Base-by-base conservation (phyloP, 2,888 invertebrate species). In the Pollenia amentaria region DNA sequence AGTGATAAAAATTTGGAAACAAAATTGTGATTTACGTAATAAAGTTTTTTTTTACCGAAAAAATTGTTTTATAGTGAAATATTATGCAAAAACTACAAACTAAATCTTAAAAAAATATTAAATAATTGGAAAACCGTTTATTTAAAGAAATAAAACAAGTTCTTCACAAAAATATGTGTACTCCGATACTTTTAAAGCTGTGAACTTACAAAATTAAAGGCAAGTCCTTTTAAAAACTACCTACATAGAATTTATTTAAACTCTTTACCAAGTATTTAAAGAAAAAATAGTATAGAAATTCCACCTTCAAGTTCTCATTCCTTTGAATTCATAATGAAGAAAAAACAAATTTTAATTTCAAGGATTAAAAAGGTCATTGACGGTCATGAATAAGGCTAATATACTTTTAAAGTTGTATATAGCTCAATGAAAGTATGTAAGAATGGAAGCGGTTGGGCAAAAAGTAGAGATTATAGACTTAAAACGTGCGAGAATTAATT, bases 301-400 rank as follows among this genome's bases (percentile, higher is more conserved):
- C 29, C 29, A 29, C 29, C 6, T 29, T 29, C 29, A 29, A 29
- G 6, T 29, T 29, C 4, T 29, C 29, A 29, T 29, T 29, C 6
- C 29, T 29, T 29, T 29, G 29, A 42, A 48, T 48, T 18, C 29
- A 21, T 51, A 11, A 16, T 16, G 42, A 16, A 44, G 9, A 2
- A 18, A 40, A 60, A 62, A 40, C 11, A 53, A 40, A 55, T 55
- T 69, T 29, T 29, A 29, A 29, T 29, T 10, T 48, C 72, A 81
- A 81, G 80, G 44, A 72, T 46, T 77, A 2, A 65, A 85, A 81
- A 85, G 80, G 85, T 85, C 85, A 81, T 51, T 89, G 70, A 55
- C 72, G 76, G 70, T 83, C 82, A 83, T 38, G 51, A 12, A 62
- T 48, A 60, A 57, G 46, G 21, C 14, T 16, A 21, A 55, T 42